Base-by-base conservation (phyloP, 2,888 invertebrate species). In the Polyommatus iphigenia region DNA sequence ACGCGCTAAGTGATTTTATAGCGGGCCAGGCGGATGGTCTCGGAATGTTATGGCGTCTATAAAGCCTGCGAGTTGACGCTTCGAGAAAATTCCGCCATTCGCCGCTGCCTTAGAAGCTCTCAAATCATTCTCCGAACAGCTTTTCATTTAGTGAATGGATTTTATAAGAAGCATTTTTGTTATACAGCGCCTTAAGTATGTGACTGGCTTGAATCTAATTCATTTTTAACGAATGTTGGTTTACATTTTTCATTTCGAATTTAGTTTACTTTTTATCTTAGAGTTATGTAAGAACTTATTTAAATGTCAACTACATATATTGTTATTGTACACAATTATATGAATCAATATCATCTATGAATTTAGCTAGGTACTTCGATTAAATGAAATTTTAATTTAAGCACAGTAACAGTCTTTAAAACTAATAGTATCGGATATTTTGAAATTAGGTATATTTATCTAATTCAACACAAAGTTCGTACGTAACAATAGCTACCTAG, bases 41-140 rank as follows among this genome's bases (percentile, higher is more conserved):
- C 87, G 89, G 89, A 85, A 88, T 87, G 90, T 92, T 93, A 94
- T 90, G 86, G 89, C 89, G 84, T 83, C 90, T 88, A 91, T 92
- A 93, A 93, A 86, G 86, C 86, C 88, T 87, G 87, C 85, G 86
- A 90, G 87, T 89, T 90, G 90, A 87, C 88, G 89, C 90, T 91
- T 91, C 90, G 87, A 90, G 90, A 87, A 90, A 91, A 89, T 88
- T 88, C 86, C 83, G 81, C 82, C 82, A 83, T 84, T 82, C 82
- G 82, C 83, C 82, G 83, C 83, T 85, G 85, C 81, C 84, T 84
- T 83, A 86, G 87, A 90, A 88, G 89, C 89, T 90, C 90, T 89
- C 87, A 89, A 92, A 92, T 91, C 90, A 89, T 89, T 75, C 75
- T 50, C 50, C 50, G 75, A 54, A 75, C 54, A 83, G 82, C 85